A percentile compares a stretch with the other conserved stretches of the same genome.
These are phyloP conservation scores for Holothuria glaberrima DNA, from an alignment of 35 echinoderm and acorn worm genomes.

Conservation along the genomic window DNA sequence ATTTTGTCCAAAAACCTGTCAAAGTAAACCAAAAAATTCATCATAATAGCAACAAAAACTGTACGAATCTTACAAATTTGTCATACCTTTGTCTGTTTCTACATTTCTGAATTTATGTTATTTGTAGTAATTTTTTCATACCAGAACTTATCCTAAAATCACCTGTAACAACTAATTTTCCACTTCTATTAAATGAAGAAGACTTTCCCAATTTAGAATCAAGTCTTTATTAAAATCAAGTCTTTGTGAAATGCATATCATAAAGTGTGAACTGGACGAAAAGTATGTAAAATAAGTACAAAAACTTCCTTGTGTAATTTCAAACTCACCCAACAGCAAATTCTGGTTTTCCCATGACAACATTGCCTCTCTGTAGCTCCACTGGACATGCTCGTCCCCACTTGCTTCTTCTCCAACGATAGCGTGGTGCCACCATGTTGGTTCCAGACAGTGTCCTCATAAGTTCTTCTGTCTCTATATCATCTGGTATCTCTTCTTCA, in stretches of 20 bases:
- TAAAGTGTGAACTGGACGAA: too few species aligned
- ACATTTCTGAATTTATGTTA: too few species aligned
- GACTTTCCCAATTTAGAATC: too few species aligned
- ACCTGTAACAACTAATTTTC: too few species aligned
- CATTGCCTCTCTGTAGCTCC: slow-evolving; percentile 93
- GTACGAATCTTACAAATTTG: too few species aligned
- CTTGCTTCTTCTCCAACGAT: slow-evolving; percentile 91
- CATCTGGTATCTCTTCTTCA: slow-evolving; percentile 96
- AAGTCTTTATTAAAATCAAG: too few species aligned
- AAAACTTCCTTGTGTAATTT: background rate
- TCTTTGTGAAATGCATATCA: too few species aligned
- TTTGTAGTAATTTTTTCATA: too few species aligned
- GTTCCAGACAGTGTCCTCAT: slow-evolving; percentile 88
- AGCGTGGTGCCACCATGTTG: slow-evolving; percentile 91
- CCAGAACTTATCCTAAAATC: too few species aligned
- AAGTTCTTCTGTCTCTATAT: slow-evolving; percentile 92
- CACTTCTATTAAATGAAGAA: too few species aligned
- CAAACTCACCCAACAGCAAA: slow-evolving; percentile 91
- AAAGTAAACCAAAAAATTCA: background rate
- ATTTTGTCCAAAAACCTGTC: slow-evolving; percentile 98
- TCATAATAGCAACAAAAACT: too few species aligned
- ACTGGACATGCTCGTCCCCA: slow-evolving; percentile 94
- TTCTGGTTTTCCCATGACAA: slow-evolving; percentile 94
- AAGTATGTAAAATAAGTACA: background rate
- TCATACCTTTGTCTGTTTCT: too few species aligned